Conservation (phyloP, 2,888 invertebrate species). For the Drosophila mimica region DNA sequence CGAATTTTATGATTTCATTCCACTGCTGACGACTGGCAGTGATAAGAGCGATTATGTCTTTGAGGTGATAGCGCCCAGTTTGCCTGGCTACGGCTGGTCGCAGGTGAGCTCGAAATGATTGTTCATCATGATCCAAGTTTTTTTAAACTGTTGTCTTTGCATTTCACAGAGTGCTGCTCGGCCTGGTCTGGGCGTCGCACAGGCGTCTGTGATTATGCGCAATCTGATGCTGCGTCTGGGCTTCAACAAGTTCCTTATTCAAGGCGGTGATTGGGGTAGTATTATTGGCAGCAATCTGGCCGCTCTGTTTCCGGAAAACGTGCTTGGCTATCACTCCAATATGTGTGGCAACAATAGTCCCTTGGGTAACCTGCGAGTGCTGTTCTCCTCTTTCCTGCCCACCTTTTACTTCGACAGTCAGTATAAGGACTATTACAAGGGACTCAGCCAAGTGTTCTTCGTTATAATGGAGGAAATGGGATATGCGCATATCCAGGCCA, state of each 20-base stretch:
- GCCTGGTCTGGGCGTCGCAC: constrained; percentile 83
- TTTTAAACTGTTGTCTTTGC: not conserved
- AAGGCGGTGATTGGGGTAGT: constrained; percentile 95
- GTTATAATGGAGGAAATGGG: constrained; percentile 86
- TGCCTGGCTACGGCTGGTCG: constrained; percentile 90
- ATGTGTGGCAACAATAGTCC: constrained; percentile 86
- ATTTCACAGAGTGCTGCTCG: constrained; percentile 73
- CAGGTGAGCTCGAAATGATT: constrained; percentile 84
- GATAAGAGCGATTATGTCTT: constrained; percentile 87
- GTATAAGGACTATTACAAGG: constrained; percentile 85
- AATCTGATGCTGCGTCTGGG: constrained; percentile 90
- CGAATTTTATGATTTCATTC: constrained; percentile 92
- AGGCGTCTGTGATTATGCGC: constrained; percentile 87
- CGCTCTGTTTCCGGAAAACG: constrained; percentile 87
- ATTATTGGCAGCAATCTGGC: constrained; percentile 88
- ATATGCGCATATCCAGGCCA: constrained; percentile 92
- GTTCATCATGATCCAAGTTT: not conserved
- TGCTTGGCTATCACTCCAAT: constrained; percentile 88
- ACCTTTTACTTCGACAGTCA: constrained; percentile 86
- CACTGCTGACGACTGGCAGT: constrained; percentile 87
- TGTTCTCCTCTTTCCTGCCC: constrained; percentile 87
- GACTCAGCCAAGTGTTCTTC: constrained; percentile 73
- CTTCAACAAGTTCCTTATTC: constrained; percentile 88
- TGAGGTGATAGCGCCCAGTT: constrained; percentile 89
- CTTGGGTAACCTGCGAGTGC: constrained; percentile 78